Evolutionary conservation across 2,888 invertebrate genomes (phyloP).

Genomic region (Onchidella celtica): DNA sequence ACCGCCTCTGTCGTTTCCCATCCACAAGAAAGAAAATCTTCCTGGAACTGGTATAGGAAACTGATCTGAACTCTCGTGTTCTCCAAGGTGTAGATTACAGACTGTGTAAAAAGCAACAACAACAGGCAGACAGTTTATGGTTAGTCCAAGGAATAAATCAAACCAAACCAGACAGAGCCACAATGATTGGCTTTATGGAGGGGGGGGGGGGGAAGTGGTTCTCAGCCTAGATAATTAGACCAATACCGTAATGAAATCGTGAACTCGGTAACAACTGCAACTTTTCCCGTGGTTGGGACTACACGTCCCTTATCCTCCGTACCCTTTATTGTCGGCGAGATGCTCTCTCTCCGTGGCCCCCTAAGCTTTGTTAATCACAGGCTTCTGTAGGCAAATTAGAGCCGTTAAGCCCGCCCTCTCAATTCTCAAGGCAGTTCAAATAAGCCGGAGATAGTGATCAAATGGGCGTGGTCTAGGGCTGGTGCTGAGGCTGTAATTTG

Average conservation of each 20-base stretch:
- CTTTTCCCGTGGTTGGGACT: background rate
- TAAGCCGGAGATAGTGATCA: constrained; percentile 13
- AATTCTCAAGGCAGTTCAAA: background rate
- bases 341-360: background rate
- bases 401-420: constrained; percentile 4
- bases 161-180: too few relatives aligned
- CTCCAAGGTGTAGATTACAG: too few relatives aligned
- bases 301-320: background rate
- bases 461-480: constrained; percentile 9
- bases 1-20: too few relatives aligned
- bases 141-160: too few relatives aligned
- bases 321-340: background rate
- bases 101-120: too few relatives aligned
- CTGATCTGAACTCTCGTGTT: too few relatives aligned
- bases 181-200: too few relatives aligned
- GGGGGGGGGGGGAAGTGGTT: too few relatives aligned
- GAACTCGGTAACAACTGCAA: background rate
- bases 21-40: too few relatives aligned
- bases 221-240: background rate
- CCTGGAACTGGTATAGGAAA: too few relatives aligned
- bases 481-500: background rate
- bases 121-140: too few relatives aligned
- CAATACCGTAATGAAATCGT: background rate
- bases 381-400: constrained; percentile 30
- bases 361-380: constrained; percentile 3